Conservation (phyloP, 2,888 invertebrate genomes). For the Listrodromus nycthemerus region DNA sequence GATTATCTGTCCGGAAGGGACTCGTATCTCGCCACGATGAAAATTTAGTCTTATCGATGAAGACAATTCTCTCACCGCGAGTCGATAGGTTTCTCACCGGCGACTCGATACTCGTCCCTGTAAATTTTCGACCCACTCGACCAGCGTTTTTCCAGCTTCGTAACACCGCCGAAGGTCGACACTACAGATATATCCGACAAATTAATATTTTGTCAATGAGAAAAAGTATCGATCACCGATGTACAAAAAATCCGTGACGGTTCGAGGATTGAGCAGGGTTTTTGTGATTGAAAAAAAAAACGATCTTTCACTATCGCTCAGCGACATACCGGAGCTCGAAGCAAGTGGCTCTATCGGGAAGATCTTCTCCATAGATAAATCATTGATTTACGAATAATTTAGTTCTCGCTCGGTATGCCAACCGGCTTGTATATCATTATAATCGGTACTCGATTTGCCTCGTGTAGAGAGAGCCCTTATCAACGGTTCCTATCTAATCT, state of each 20-base stretch:
- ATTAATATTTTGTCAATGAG: too few relatives aligned
- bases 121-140: conserved; percentile 34
- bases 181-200: too few relatives aligned
- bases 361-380: conserved; percentile 56
- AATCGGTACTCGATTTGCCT: conserved; percentile 4
- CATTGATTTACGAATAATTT: conserved; percentile 62
- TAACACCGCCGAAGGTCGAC: neutral
- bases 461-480: conserved; percentile 11
- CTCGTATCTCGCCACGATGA: conserved; percentile 25
- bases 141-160: conserved; percentile 47
- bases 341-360: conserved; percentile 58
- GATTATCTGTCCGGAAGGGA: conserved; percentile 24
- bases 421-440: conserved; percentile 38
- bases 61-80: conserved; percentile 2
- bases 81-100: conserved; percentile 21
- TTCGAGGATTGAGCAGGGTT: too few relatives aligned
- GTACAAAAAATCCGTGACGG: too few relatives aligned
- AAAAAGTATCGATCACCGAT: too few relatives aligned
- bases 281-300: too few relatives aligned
- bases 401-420: conserved; percentile 34
- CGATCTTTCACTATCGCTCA: too few relatives aligned
- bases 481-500: conserved; percentile 49
- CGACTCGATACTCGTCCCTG: conserved; percentile 16
- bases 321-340: conserved; percentile 20
- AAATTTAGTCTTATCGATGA: conserved; percentile 46